Conservation (phyloP, 1,140 invertebrate genomes). For the Lepidurus apus region DNA sequence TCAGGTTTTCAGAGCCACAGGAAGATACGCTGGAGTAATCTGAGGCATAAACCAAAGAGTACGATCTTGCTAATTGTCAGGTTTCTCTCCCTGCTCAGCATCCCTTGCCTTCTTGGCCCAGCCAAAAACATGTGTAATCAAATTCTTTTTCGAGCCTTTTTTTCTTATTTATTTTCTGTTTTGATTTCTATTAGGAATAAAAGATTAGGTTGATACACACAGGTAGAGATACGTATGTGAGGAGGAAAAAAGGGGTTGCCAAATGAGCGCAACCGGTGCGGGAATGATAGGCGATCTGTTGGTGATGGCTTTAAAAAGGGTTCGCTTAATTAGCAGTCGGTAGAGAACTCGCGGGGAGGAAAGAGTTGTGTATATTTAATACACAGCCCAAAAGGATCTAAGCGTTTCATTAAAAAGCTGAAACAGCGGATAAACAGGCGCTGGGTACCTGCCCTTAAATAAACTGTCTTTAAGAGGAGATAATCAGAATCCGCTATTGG, state of each 20-base stretch:
- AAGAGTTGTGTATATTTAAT: neutral
- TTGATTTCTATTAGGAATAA: neutral
- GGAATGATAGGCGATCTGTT: neutral
- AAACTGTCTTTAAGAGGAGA: neutral
- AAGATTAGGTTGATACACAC: neutral
- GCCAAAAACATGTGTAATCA: neutral
- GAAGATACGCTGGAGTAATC: too few species aligned
- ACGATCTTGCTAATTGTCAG: conserved; percentile 15
- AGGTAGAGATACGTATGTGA: neutral
- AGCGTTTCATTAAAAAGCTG: too few species aligned
- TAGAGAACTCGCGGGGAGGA: neutral
- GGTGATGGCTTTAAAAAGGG: neutral
- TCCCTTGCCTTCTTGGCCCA: neutral
- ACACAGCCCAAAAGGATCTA: neutral
- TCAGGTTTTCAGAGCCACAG: too few species aligned
- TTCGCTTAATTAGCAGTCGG: neutral
- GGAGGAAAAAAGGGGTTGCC: neutral
- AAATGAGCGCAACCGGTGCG: neutral
- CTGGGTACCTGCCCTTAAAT: too few species aligned
- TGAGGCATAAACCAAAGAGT: neutral
- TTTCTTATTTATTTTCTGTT: neutral
- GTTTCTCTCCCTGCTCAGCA: neutral
- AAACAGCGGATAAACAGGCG: too few species aligned
- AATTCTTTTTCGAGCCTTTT: neutral
- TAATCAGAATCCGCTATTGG: neutral